Evolutionary conservation across 2,888 invertebrate species (phyloP), one percentile per base, ranked within the genome.

Genomic region (Hanleya hanleyi): DNA sequence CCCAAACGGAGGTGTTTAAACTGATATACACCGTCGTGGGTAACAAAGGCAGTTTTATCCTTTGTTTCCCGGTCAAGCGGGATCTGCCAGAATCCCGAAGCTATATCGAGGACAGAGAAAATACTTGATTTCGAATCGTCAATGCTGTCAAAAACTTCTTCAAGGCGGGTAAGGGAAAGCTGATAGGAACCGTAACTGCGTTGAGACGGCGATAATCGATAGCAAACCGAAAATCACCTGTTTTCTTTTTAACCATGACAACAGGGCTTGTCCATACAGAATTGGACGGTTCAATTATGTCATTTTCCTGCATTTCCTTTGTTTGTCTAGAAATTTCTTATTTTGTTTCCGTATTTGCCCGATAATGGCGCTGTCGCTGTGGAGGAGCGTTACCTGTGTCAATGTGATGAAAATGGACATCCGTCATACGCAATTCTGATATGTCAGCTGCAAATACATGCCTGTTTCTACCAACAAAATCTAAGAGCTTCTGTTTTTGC

Each of bases 401-500:
- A n/a, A 41, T 41, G 47, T 41, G 47, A n/a, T 41, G 47, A 41
- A 15, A 15, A n/a, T 41, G n/a, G 47, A 41, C 47, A 41, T n/a
- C n/a, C 12, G 47, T 41, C 12, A n/a, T n/a, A 15, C 47, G 12
- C n/a, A 41, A 41, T 41, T n/a, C 47, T 41, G 47, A 41, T 15
- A 41, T 41, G n/a, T 41, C 47, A 41, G 12, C n/a, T n/a, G n/a
- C 47, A 41, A 41, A 41, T n/a, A 41, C 47, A 41, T 41, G 12
- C n/a, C 47, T 12, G n/a, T 41, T 41, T 41, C 47, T 12, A 41
- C 47, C 47, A 41, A 41, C 12, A n/a, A 41, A 41, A 41, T 12
- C 12, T 41, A 41, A 41, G n/a, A 41, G 12, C n/a, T 15, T 41
- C 47, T 65, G 7, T 29, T 70, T 69, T 32, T 75, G 57, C 2